A percentile compares a stretch with the other conserved stretches of the same genome.
Evolutionary conservation across 64 coral and sea anemone species (phyloP).

Genomic region (Anthopleura sola): DNA sequence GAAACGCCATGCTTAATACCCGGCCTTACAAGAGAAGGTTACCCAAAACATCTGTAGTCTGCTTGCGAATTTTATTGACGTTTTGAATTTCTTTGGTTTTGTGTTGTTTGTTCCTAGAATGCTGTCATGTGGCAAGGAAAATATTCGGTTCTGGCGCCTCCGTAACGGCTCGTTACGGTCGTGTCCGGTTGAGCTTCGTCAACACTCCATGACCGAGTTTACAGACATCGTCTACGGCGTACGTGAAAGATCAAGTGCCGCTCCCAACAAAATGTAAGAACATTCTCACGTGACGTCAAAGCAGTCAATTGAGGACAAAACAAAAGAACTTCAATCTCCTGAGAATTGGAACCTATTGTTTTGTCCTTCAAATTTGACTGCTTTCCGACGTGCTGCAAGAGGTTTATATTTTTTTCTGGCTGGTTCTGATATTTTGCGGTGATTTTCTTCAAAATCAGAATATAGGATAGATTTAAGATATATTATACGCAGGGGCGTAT

Average conservation of each 20-base stretch:
- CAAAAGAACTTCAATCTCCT: no score
- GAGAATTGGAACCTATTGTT: no score
- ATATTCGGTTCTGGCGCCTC: conserved; percentile 92
- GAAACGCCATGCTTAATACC: no score
- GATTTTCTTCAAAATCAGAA: not conserved
- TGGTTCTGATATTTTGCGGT: not conserved
- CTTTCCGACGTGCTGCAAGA: no score
- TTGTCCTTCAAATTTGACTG: no score
- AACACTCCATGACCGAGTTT: conserved; percentile 57
- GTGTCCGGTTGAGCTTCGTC: conserved; percentile 83
- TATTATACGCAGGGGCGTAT: no score
- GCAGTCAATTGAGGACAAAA: no score
- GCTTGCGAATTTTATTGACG: no score
- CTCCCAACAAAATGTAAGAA: conserved; percentile 72
- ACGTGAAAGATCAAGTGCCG: conserved; percentile 39
- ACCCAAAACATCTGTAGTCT: no score
- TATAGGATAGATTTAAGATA: no score
- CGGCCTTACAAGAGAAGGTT: no score
- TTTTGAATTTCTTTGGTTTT: not conserved
- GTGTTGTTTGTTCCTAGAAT: conserved; percentile 38
- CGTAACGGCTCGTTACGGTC: conserved; percentile 83
- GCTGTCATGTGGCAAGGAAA: conserved; percentile 93
- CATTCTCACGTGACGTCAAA: no score
- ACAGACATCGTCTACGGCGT: conserved; percentile 85
- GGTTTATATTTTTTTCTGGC: not conserved